Percentiles rank a stretch among this genome's conserved stretches.
phyloP scores from a whole-genome alignment of 2,797 vertebrate species.

The Sebastes kiyomatsui region DNA sequence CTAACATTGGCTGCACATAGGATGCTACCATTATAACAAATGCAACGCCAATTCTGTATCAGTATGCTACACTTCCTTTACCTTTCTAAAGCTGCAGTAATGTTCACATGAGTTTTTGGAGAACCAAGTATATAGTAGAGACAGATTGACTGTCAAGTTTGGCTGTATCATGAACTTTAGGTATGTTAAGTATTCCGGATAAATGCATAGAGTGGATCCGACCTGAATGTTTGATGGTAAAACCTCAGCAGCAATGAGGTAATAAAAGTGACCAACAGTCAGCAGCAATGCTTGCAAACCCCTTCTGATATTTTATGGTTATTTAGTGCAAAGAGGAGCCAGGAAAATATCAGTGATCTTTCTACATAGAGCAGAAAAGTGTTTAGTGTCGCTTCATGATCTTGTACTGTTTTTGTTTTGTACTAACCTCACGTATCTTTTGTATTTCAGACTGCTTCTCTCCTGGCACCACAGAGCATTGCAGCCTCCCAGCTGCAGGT shows the following conservation, averaged over 20 bases:
- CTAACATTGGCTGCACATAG: background rate
- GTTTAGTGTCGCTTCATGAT: background rate
- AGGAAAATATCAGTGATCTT: background rate
- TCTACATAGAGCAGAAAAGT: background rate
- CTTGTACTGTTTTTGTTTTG: background rate
- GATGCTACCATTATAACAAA: background rate
- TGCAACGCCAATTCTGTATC: background rate
- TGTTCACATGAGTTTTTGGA: background rate
- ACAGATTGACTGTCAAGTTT: background rate
- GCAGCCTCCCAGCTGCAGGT: slow-evolving; percentile 72
- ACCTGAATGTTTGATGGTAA: background rate
- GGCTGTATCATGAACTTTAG: background rate
- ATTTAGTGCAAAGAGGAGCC: background rate
- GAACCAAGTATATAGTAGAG: background rate
- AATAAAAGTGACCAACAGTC: background rate
- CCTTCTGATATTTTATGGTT: background rate
- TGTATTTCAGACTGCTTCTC: slow-evolving; percentile 63
- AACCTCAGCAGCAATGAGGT: background rate
- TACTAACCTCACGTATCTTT: background rate
- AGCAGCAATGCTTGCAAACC: background rate
- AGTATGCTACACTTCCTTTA: background rate
- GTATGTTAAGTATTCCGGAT: background rate
- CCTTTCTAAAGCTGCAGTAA: background rate
- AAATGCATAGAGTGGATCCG: background rate
- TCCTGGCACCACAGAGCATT: slow-evolving; percentile 67